Evolutionary conservation across 2,113 vertebrate species (phyloP), one percentile per base, ranked within the genome.

Genomic region (Paracanthobrama guichenoti): DNA sequence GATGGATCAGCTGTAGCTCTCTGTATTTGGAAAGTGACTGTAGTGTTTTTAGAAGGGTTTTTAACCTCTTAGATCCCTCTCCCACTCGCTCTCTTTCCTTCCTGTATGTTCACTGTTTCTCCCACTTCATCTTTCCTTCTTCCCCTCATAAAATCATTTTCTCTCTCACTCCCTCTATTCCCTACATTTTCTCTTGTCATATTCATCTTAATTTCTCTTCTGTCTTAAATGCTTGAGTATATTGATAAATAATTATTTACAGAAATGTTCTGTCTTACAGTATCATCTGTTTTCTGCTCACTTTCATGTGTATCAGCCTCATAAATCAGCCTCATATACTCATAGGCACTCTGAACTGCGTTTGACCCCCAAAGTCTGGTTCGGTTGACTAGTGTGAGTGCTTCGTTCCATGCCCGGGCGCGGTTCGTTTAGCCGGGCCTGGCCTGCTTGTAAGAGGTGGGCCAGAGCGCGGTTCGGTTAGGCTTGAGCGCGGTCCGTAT

Each of bases 21-120:
- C 62, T 79, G 35, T 71, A 6, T 71, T 42, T 71, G 67, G 35
- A 71, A 42, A 42, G 67, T 42, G 20, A 71, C 42, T 71, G 67
- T 22, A 12, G 35, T 69, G 66, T 71, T 69, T 71, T 71, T 22
- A 71, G 35, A 71, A 71, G 67, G 67, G 53, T 73, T 82, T 55
- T 82, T 81, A 81, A 85, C 79, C 79, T 53, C 26, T 60, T 60
- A 39, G 78, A 86, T 59, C 12, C 18, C 11, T 57, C 59, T 62
- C 48, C 73, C 28, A 69, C 18, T 18, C 73, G 73, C 81, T 83
- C 81, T 50, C 42, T 74, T 12, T 59, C 50, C 11, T 59, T 83
- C 48, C 28, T 44, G 31, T 50, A n/a, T 10, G 59, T 18, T 26
- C 39, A 1, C 22, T 57, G 6, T 82, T 76, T n/a, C 64, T 81